A percentile compares a stretch with the other conserved stretches of the same genome.
Conservation (phyloP, 2,888 invertebrate genomes). For the Drosophila eohydei region DNA sequence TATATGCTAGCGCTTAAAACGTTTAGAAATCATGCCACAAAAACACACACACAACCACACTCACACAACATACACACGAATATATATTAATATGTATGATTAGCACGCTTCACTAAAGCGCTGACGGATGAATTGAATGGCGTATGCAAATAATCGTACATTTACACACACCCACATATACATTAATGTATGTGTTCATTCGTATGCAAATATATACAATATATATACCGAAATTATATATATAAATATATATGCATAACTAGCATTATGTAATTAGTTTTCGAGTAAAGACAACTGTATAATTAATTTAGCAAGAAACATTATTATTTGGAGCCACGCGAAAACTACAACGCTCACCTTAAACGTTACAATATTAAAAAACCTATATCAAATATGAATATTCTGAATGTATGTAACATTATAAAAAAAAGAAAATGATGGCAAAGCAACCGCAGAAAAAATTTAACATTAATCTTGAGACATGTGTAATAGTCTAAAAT, state of each 20-base stretch:
- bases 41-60: slow-evolving; percentile 20
- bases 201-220: slow-evolving; percentile 38
- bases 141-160: slow-evolving; percentile 22
- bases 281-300: slow-evolving; percentile 61
- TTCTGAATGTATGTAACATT: slow-evolving; percentile 31
- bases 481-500: slow-evolving; percentile 74
- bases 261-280: slow-evolving; percentile 74
- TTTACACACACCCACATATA: slow-evolving; percentile 27
- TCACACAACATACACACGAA: slow-evolving; percentile 14
- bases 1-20: slow-evolving; percentile 71
- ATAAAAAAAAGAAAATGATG: slow-evolving; percentile 27
- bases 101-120: slow-evolving; percentile 58
- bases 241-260: slow-evolving; percentile 29
- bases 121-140: slow-evolving; percentile 22
- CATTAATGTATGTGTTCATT: slow-evolving; percentile 29
- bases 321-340: slow-evolving; percentile 55
- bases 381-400: slow-evolving; percentile 34
- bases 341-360: slow-evolving; percentile 26
- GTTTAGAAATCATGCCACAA: slow-evolving; percentile 57
- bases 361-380: slow-evolving; percentile 37
- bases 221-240: slow-evolving; percentile 9
- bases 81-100: slow-evolving; percentile 26
- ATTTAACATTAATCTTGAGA: slow-evolving; percentile 55
- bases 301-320: slow-evolving; percentile 69
- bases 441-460: slow-evolving; percentile 44